A percentile compares a stretch with the other conserved stretches of the same genome.
These are phyloP conservation scores for Mimas tiliae DNA, from an alignment of 2,888 invertebrate genomes.

Conservation along the genomic window DNA sequence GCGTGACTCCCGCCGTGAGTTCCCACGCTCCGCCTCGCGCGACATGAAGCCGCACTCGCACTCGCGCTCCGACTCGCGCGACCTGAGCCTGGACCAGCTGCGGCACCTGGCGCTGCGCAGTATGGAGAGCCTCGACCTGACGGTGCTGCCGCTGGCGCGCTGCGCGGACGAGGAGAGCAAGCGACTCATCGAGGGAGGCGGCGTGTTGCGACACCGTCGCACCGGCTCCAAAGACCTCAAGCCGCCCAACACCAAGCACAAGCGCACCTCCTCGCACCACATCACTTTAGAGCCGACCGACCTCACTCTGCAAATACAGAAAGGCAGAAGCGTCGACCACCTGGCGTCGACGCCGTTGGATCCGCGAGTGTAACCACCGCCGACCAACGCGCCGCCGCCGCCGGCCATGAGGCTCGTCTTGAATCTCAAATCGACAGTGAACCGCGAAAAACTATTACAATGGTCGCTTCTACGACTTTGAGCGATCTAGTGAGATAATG, in stretches of 20 bases:
- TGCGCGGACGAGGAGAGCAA: slow-evolving; percentile 77
- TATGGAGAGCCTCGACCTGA: slow-evolving; percentile 76
- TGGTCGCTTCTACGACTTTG: slow-evolving; percentile 33
- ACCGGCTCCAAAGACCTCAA: slow-evolving; percentile 85
- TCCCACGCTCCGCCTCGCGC: slow-evolving; percentile 56
- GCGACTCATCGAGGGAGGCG: slow-evolving; percentile 71
- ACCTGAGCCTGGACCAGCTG: slow-evolving; percentile 76
- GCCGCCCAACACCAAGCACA: slow-evolving; percentile 65
- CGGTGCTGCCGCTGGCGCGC: slow-evolving; percentile 66
- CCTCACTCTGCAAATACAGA: slow-evolving; percentile 64
- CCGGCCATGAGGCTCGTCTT: neutral
- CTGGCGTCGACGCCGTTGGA: slow-evolving; percentile 58
- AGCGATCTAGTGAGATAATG: slow-evolving; percentile 38
- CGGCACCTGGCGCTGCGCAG: slow-evolving; percentile 77
- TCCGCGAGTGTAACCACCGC: slow-evolving; percentile 56
- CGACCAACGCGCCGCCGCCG: neutral
- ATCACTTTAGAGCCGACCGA: slow-evolving; percentile 75
- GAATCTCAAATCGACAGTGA: slow-evolving; percentile 43
- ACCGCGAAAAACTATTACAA: slow-evolving; percentile 32
- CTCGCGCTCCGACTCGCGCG: slow-evolving; percentile 82
- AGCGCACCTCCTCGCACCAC: slow-evolving; percentile 80
- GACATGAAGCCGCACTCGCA: slow-evolving; percentile 76
- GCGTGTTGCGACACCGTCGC: slow-evolving; percentile 84
- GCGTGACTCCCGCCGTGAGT: slow-evolving; percentile 44
- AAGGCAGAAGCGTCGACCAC: slow-evolving; percentile 77